Evolutionary conservation across 2,113 vertebrate species (phyloP).

Genomic region (Sorex fumeus): DNA sequence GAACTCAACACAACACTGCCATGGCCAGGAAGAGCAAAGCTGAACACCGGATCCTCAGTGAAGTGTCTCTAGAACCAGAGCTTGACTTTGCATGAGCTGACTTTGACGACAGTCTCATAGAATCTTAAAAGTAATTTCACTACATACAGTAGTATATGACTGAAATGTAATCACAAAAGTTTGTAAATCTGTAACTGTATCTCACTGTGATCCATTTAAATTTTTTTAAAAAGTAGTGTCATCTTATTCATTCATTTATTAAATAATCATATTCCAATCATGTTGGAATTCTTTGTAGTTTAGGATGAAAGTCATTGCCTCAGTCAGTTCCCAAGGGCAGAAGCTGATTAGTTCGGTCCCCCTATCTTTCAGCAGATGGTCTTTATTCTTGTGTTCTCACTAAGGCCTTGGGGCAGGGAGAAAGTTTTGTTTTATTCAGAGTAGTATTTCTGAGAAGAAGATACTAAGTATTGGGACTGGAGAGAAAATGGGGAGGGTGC

Average conservation of each 20-base stretch:
- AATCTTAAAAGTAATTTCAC: not conserved
- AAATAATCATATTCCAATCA: not conserved
- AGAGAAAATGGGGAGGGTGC: too few relatives aligned
- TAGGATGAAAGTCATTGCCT: not conserved
- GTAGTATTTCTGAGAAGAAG: too few relatives aligned
- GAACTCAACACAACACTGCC: not conserved
- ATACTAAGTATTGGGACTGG: too few relatives aligned
- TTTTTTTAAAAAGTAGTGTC: not conserved
- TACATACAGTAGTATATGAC: too few relatives aligned
- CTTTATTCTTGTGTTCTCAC: not conserved
- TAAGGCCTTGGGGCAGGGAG: fast-evolving
- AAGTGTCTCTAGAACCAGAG: not conserved
- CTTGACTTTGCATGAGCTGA: not conserved
- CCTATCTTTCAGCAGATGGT: not conserved
- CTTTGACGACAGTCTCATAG: conserved; percentile 10
- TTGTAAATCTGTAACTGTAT: too few relatives aligned
- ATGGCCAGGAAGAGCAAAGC: not conserved
- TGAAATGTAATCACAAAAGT: too few relatives aligned
- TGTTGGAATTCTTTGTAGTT: not conserved
- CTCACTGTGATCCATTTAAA: too few relatives aligned
- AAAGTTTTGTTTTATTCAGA: not conserved
- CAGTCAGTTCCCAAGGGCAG: not conserved
- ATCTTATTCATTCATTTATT: conserved; percentile 5
- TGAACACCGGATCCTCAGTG: not conserved
- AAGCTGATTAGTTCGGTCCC: too few relatives aligned